These are phyloP conservation scores for Drosophila subsilvestris DNA, from an alignment of 2,888 invertebrate species.

Conservation along the genomic window DNA sequence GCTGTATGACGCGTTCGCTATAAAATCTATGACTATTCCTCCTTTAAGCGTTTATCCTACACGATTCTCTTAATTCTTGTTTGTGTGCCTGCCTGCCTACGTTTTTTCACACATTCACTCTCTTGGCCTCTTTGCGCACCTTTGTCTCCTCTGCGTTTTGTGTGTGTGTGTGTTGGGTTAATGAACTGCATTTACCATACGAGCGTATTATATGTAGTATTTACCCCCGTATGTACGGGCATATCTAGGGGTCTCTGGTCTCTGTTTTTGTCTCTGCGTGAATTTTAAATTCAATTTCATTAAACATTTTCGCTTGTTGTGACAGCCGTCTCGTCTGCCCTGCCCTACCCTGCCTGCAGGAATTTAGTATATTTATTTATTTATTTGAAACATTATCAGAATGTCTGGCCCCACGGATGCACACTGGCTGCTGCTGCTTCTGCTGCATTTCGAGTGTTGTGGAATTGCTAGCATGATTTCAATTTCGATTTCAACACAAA, in stretches of 20 bases:
- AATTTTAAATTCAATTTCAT: slow-evolving; percentile 26
- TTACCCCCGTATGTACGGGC: not conserved
- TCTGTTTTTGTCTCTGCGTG: slow-evolving; percentile 9
- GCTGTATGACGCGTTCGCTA: not conserved
- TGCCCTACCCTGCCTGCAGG: not conserved
- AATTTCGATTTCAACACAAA: not conserved
- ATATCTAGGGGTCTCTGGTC: slow-evolving; percentile 35
- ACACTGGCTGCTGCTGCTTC: no score
- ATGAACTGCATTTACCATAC: slow-evolving; percentile 51
- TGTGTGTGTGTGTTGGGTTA: slow-evolving; percentile 51
- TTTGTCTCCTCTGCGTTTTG: slow-evolving; percentile 39
- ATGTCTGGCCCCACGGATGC: not conserved
- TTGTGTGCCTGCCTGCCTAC: not conserved
- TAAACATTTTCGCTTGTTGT: slow-evolving; percentile 1
- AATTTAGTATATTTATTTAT: not conserved
- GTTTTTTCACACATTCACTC: slow-evolving; percentile 26
- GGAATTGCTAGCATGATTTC: not conserved
- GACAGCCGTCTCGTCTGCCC: not conserved
- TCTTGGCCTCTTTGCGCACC: slow-evolving; percentile 11
- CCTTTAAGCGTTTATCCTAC: not conserved
- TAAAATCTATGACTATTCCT: not conserved
- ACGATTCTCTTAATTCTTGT: not conserved
- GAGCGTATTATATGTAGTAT: slow-evolving; percentile 12
- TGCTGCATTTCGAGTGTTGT: not conserved
- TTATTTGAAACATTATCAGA: not conserved